phyloP scores from a whole-genome alignment of 2,888 invertebrate genomes.

The Nemoura dubitans region DNA sequence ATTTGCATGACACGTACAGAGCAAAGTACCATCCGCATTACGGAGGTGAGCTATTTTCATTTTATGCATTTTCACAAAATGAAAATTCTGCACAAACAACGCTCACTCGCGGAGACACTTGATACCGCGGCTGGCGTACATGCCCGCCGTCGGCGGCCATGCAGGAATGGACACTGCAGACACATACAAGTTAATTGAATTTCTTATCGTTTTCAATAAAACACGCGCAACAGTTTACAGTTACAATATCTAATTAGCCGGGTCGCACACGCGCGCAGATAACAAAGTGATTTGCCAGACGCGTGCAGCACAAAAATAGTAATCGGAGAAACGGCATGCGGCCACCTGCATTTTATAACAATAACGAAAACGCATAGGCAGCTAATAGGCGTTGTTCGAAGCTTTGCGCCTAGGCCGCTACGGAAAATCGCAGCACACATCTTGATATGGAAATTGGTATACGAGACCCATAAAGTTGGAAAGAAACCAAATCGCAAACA shows the following conservation, averaged over 20 bases:
- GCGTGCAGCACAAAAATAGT: background rate
- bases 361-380: background rate
- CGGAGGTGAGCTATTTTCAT: background rate
- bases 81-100: background rate
- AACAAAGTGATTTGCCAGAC: background rate
- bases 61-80: background rate
- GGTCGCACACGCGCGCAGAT: background rate
- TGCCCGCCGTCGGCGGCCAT: background rate
- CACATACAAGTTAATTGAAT: background rate
- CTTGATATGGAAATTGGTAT: background rate
- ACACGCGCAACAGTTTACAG: background rate
- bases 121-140: background rate
- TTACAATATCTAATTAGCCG: background rate
- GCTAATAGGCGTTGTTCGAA: background rate
- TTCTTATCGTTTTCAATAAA: slow-evolving; percentile 7
- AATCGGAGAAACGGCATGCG: background rate
- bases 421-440: background rate
- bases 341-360: background rate
- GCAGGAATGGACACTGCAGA: background rate
- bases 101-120: background rate
- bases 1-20: background rate
- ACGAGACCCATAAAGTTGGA: background rate
- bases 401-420: background rate
- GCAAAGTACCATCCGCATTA: background rate
- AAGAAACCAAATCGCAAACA: background rate